Base-by-base conservation (phyloP, 2,797 vertebrate genomes). In the Bradypodion pumilum region DNA sequence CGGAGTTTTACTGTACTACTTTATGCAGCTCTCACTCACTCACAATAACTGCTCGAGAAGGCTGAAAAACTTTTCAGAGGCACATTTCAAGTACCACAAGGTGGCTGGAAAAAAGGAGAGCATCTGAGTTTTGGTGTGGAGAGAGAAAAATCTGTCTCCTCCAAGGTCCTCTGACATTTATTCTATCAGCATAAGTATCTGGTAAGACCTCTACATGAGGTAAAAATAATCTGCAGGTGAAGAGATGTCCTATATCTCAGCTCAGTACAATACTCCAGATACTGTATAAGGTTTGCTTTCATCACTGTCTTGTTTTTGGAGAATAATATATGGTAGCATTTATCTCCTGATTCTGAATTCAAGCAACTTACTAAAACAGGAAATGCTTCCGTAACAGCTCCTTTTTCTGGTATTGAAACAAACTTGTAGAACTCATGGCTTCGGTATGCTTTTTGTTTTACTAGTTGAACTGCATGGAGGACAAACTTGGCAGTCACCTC, bases 371-470 rank as follows among this genome's bases (percentile, higher is more conserved):
- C 99, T 95, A 99, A 95, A 84, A 99, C 98, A 60, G 99, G 97
- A 92, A 99, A 99, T 5, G 98, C 98, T 94, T 99, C 99, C 0
- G 96, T 98, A 75, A 99, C 92, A 0, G 97, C 97, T 90, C 99
- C 98, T 95, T 96, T 98, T 92, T 99, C 98, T 90, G 97, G 95
- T 81, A 99, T 95, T 2, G 98, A 98, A 40, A 96, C 98, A 92
- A 99, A 99, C 94, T 99, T 99, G 92, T 99, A 99, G 95, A 99
- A 99, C 81, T 99, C 99, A 27, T 99, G 98, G 68, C 98, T 98
- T 93, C 99, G 96, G 88, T 99, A 99, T 0, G 99, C 98, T 90
- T 94, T 98, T 91, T 99, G 99, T 90, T 98, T 99, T 88, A 99
- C 97, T 62, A 99, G 93, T 86, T 99, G 99, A 86, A 99, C 97